Conservation (phyloP, 2,888 invertebrate species). For the Drosophila vallismaia region DNA sequence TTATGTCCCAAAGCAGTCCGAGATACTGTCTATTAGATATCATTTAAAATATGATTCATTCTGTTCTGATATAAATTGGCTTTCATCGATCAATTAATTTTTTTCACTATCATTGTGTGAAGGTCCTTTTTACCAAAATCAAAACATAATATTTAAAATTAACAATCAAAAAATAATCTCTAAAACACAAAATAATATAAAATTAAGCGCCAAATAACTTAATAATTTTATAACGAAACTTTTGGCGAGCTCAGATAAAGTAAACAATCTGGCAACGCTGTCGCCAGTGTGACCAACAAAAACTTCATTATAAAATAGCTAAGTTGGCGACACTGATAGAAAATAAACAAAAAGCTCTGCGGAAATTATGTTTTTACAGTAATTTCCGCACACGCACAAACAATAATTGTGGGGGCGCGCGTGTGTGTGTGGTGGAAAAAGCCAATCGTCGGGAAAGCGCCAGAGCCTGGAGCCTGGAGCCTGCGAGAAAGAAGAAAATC, state of each 20-base stretch:
- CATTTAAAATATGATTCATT: not conserved
- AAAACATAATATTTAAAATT: not conserved
- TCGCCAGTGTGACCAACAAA: no score
- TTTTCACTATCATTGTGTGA: not conserved
- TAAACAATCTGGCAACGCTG: no score
- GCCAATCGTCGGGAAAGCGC: slow-evolving; percentile 32
- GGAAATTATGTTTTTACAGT: slow-evolving; percentile 53
- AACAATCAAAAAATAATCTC: not conserved
- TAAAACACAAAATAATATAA: not conserved
- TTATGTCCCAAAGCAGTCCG: not conserved
- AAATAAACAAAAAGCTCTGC: slow-evolving; percentile 68
- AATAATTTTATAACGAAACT: not conserved
- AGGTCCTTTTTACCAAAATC: not conserved
- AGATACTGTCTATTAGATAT: not conserved
- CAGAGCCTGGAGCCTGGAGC: slow-evolving; percentile 48
- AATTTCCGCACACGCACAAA: slow-evolving; percentile 31
- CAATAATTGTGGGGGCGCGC: slow-evolving; percentile 71
- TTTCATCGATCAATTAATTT: not conserved
- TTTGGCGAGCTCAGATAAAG: not conserved
- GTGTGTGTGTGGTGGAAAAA: slow-evolving; percentile 32
- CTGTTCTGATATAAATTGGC: no score
- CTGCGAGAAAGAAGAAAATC: slow-evolving; percentile 1
- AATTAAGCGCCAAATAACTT: not conserved
- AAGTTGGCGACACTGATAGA: slow-evolving; percentile 23
- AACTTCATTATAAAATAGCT: no score